Percentiles rank a stretch among this genome's conserved stretches.
Conservation (phyloP, 2,888 invertebrate species). For the Pogonocherus hispidulus region DNA sequence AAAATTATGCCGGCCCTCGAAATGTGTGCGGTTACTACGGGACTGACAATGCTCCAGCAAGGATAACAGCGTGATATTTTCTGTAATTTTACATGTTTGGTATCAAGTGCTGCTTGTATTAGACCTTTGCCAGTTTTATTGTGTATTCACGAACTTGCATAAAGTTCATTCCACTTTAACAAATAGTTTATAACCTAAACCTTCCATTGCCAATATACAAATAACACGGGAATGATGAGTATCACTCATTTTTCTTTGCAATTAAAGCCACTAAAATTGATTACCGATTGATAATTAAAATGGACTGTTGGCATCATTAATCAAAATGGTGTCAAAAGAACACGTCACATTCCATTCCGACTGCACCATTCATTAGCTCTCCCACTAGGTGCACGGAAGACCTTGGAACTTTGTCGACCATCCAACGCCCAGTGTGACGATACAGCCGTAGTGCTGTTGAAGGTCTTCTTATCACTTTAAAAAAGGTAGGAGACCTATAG, state of each 20-base stretch:
- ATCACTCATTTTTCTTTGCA: constrained; percentile 1
- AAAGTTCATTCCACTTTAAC: too few species aligned
- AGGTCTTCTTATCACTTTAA: neutral
- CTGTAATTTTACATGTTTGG: too few species aligned
- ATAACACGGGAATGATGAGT: neutral
- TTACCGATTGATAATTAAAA: constrained; percentile 15
- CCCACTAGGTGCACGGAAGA: constrained; percentile 23
- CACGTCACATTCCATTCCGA: constrained; percentile 5
- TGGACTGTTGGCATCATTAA: neutral
- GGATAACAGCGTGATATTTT: too few species aligned
- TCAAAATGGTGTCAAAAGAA: constrained; percentile 17
- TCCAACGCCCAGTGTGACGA: constrained; percentile 1
- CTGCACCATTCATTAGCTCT: constrained; percentile 13
- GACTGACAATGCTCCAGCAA: too few species aligned
- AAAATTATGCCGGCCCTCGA: too few species aligned
- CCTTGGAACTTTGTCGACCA: constrained; percentile 33
- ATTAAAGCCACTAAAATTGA: constrained; percentile 7
- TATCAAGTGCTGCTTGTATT: too few species aligned
- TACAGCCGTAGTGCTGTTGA: neutral
- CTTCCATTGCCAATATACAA: neutral
- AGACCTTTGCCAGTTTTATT: too few species aligned
- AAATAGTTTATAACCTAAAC: neutral
- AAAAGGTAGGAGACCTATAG: too few species aligned
- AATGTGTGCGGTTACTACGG: too few species aligned
- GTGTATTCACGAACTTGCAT: too few species aligned